Conservation (phyloP, 1,140 invertebrate genomes). For the Sipha flava region DNA sequence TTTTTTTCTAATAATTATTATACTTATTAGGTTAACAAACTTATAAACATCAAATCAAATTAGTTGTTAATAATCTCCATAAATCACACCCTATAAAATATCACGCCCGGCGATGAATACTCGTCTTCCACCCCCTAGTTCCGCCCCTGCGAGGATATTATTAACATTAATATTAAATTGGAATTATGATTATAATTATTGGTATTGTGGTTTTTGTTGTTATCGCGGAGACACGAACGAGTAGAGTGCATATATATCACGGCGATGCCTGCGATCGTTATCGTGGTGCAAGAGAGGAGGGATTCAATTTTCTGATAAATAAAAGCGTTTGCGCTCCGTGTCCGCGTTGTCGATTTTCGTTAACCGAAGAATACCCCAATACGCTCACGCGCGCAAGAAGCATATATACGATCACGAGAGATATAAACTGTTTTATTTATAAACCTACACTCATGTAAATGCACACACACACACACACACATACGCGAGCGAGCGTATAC, state of each 20-base stretch:
- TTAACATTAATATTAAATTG: too few relatives aligned
- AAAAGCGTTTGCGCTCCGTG: neutral
- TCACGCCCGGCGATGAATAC: too few relatives aligned
- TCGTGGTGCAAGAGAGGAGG: neutral
- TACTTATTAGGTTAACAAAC: too few relatives aligned
- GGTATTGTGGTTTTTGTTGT: too few relatives aligned
- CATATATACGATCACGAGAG: neutral
- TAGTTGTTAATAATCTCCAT: too few relatives aligned
- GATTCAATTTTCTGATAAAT: conserved; percentile 32
- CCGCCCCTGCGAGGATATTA: too few relatives aligned
- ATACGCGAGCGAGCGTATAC: too few relatives aligned
- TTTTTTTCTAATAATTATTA: too few relatives aligned
- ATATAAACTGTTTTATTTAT: neutral
- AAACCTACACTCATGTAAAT: neutral
- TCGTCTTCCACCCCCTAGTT: too few relatives aligned
- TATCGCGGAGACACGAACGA: neutral
- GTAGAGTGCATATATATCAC: neutral
- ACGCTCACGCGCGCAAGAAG: neutral
- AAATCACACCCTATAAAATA: too few relatives aligned
- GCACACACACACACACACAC: too few relatives aligned
- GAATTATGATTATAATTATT: neutral
- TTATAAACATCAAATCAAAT: too few relatives aligned
- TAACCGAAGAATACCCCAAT: neutral
- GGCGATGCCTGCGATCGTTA: neutral
- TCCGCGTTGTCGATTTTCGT: neutral